Conservation (phyloP, 2,113 vertebrate species). For the Piaya cayana region DNA sequence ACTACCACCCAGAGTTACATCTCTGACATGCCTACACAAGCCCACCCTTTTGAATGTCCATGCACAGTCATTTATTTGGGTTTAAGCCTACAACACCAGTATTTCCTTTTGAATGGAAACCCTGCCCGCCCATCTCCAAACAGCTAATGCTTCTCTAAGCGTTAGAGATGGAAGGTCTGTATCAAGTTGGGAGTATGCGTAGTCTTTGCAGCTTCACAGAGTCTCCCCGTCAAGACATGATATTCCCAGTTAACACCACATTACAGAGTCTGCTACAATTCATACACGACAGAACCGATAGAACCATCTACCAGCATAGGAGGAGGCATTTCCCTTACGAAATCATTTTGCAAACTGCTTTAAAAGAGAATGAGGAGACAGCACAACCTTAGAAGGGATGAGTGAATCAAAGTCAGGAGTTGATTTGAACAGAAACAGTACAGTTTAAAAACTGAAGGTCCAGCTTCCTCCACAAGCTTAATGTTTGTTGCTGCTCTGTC, state of each 20-base stretch:
- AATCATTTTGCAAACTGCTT: neutral
- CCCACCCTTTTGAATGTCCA: neutral
- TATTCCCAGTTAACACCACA: neutral
- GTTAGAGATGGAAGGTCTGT: neutral
- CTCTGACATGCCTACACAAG: neutral
- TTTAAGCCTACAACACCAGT: neutral
- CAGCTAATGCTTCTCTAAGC: neutral
- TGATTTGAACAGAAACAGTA: neutral
- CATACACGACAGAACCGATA: accelerated
- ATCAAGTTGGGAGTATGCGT: accelerated
- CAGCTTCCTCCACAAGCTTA: neutral
- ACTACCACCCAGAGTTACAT: neutral
- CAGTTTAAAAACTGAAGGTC: neutral
- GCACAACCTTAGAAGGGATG: neutral
- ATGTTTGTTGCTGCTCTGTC: neutral
- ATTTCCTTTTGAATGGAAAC: neutral
- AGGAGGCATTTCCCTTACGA: neutral
- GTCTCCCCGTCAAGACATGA: neutral
- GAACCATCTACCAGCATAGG: accelerated
- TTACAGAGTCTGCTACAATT: neutral
- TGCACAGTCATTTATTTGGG: neutral
- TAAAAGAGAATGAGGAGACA: neutral
- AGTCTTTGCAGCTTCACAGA: neutral
- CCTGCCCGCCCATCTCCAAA: neutral
- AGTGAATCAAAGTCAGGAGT: neutral